Percentiles rank a stretch among this genome's conserved stretches.
Evolutionary conservation across 2,888 invertebrate species (phyloP).

Genomic region (Rhagonycha fulva): DNA sequence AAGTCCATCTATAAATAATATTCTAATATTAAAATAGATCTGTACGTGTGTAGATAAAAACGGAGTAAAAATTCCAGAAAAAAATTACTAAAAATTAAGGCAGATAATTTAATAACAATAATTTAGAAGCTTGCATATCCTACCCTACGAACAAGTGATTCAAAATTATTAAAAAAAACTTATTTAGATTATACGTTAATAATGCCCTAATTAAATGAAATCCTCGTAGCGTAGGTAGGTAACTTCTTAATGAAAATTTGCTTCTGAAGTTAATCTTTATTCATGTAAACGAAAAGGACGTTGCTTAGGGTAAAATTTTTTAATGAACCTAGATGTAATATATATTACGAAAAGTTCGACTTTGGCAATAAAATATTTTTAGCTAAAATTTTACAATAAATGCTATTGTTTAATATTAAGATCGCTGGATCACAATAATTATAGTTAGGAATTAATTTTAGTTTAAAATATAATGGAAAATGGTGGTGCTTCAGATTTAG

Average conservation of each 20-base stretch:
- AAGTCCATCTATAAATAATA: too few relatives aligned
- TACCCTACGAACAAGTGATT: background rate
- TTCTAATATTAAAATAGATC: too few relatives aligned
- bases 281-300: slow-evolving; percentile 12
- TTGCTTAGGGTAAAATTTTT: slow-evolving; percentile 3
- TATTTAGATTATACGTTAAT: slow-evolving; percentile 1
- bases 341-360: background rate
- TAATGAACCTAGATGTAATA: slow-evolving; percentile 3
- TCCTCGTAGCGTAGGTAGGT: slow-evolving; percentile 5
- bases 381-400: background rate
- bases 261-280: slow-evolving; percentile 14
- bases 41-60: too few relatives aligned
- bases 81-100: too few relatives aligned
- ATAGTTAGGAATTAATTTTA: background rate
- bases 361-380: background rate
- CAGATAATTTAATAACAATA: background rate
- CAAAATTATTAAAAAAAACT: background rate
- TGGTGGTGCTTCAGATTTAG: background rate
- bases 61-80: background rate
- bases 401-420: background rate
- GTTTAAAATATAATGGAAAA: background rate
- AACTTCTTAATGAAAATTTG: slow-evolving; percentile 14
- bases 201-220: slow-evolving; percentile 11
- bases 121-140: background rate
- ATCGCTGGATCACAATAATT: background rate